Evolutionary conservation across 2,113 vertebrate genomes (phyloP).

Genomic region (Tetrao urogallus): DNA sequence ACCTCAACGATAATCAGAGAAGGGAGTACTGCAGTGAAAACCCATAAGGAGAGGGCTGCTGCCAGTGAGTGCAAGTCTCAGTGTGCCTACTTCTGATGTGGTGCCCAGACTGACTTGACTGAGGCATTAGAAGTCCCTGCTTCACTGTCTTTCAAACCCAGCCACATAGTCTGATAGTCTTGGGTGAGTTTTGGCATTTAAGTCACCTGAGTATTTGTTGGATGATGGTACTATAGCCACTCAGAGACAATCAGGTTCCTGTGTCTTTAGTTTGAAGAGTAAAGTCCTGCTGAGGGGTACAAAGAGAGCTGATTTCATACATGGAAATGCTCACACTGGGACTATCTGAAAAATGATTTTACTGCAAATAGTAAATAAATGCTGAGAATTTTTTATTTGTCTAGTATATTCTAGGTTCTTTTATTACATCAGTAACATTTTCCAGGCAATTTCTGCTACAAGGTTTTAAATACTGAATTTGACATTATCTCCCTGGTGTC

Average conservation of each 20-base stretch:
- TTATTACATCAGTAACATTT: background rate
- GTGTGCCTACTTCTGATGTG: accelerated
- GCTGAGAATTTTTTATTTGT: background rate
- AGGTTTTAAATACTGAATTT: background rate
- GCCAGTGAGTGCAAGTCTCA: accelerated
- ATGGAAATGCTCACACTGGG: background rate
- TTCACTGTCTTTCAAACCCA: accelerated
- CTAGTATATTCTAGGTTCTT: background rate
- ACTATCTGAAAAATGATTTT: background rate
- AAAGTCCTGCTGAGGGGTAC: background rate
- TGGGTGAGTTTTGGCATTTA: background rate
- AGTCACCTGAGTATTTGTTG: background rate
- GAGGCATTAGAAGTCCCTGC: accelerated
- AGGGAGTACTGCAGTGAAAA: background rate
- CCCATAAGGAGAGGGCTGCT: accelerated
- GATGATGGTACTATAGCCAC: background rate
- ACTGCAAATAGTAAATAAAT: background rate
- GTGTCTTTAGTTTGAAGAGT: background rate
- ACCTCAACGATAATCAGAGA: background rate
- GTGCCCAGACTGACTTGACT: accelerated
- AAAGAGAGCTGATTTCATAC: background rate
- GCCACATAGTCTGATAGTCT: accelerated
- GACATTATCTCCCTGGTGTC: background rate
- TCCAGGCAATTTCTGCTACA: background rate
- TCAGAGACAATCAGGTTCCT: accelerated